phyloP scores from a whole-genome alignment of 2,113 vertebrate species.

The Erythrocercus mccallii region DNA sequence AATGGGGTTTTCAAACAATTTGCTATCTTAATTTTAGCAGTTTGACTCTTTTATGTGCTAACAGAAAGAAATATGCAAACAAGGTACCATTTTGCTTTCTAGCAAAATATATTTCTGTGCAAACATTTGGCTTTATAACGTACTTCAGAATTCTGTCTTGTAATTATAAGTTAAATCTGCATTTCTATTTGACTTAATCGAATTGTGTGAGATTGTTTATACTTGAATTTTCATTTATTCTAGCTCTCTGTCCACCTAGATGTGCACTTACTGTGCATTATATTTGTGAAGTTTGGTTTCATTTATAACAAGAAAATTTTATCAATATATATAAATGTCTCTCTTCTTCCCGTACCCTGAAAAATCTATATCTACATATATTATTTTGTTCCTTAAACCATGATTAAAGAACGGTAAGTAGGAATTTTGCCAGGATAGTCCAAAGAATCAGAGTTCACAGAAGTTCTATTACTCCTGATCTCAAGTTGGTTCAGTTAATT shows the following conservation, averaged over 20 bases:
- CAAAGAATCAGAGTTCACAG: not conserved
- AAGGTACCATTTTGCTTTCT: slow-evolving; percentile 65
- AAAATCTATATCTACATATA: not conserved
- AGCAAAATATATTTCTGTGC: slow-evolving; percentile 72
- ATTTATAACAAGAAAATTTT: not conserved
- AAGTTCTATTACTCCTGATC: not conserved
- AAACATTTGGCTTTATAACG: slow-evolving; percentile 69
- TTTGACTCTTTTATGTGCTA: slow-evolving; percentile 67
- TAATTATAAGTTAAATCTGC: slow-evolving; percentile 67
- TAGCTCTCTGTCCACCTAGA: not conserved
- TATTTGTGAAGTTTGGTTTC: not conserved
- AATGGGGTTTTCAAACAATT: slow-evolving; percentile 73
- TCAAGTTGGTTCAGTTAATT: not conserved
- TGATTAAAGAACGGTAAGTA: not conserved
- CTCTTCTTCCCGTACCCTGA: not conserved
- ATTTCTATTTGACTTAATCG: slow-evolving; percentile 63
- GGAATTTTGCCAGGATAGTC: not conserved
- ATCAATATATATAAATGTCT: not conserved
- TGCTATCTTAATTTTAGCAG: slow-evolving; percentile 67
- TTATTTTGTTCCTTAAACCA: not conserved
- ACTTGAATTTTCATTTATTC: slow-evolving; percentile 16
- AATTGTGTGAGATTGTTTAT: slow-evolving; percentile 3
- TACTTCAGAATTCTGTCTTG: slow-evolving; percentile 56
- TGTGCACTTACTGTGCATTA: not conserved
- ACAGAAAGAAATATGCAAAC: slow-evolving; percentile 73